Evolutionary conservation across 2,888 invertebrate genomes (phyloP).

Genomic region (Cheilosia variabilis): DNA sequence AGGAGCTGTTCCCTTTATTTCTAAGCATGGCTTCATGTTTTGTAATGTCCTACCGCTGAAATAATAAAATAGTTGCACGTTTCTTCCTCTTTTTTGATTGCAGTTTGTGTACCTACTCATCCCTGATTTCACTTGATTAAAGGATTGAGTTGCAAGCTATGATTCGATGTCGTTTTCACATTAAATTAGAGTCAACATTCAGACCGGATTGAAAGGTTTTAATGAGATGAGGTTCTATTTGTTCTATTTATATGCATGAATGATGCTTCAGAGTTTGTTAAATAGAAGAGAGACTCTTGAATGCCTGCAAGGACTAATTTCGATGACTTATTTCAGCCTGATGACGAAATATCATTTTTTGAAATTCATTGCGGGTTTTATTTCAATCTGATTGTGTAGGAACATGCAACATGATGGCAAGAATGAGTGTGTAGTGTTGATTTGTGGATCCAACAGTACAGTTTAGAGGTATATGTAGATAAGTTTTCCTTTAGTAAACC

Average conservation of each 20-base stretch:
- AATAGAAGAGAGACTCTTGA: conserved; percentile 11
- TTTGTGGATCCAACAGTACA: too few relatives aligned
- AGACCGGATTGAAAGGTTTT: conserved; percentile 40
- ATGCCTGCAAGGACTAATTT: conserved; percentile 2
- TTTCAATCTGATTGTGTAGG: too few relatives aligned
- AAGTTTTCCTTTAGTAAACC: too few relatives aligned
- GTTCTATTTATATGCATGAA: conserved; percentile 25
- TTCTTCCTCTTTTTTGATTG: neutral
- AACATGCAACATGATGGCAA: too few relatives aligned
- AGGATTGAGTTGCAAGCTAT: conserved; percentile 24
- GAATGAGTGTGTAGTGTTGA: too few relatives aligned
- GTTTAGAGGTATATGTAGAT: too few relatives aligned
- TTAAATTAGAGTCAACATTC: conserved; percentile 56
- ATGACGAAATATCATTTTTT: neutral
- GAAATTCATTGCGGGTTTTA: too few relatives aligned
- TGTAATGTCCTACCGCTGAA: conserved; percentile 50
- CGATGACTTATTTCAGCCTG: neutral
- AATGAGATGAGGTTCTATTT: conserved; percentile 39
- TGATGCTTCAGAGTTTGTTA: conserved; percentile 21
- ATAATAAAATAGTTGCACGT: conserved; percentile 22
- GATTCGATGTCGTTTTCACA: conserved; percentile 36
- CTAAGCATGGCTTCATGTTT: conserved; percentile 23
- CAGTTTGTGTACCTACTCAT: conserved; percentile 12
- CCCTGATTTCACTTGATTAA: conserved; percentile 31
- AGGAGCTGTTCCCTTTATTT: conserved; percentile 22